phyloP scores from a whole-genome alignment of 23 tunicate genomes.

The Styela clava region DNA sequence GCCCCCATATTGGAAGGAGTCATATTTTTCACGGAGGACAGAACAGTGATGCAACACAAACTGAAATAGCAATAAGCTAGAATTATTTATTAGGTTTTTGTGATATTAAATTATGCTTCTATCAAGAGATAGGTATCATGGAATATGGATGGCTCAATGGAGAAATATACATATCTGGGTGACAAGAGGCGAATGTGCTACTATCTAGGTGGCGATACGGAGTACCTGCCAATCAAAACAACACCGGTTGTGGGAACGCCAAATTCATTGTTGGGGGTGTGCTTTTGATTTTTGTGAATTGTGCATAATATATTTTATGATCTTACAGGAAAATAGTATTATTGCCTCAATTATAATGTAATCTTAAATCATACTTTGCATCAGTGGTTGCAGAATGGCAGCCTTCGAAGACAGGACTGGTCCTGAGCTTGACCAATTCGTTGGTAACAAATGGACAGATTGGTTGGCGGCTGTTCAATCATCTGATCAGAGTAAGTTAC shows the following conservation, averaged over 20 bases:
- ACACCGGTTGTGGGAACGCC: neutral
- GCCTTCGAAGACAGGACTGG: slow-evolving; percentile 61
- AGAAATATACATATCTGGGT: no score
- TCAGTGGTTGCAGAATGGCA: slow-evolving; percentile 48
- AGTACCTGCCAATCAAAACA: neutral
- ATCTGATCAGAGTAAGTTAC: slow-evolving; percentile 31
- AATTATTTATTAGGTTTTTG: no score
- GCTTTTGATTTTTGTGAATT: neutral
- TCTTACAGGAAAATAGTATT: neutral
- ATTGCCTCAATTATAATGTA: neutral
- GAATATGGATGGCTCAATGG: no score
- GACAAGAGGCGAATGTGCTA: no score
- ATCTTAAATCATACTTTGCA: neutral
- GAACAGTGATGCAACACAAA: no score
- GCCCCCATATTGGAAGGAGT: no score
- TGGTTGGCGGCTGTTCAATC: slow-evolving; percentile 68
- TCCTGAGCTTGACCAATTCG: slow-evolving; percentile 59
- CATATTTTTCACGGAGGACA: no score
- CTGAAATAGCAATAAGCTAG: no score
- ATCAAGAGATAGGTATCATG: no score
- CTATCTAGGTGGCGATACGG: neutral
- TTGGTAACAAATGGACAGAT: slow-evolving; percentile 60
- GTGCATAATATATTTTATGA: no score
- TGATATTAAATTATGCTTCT: no score
- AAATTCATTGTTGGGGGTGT: neutral